These are phyloP conservation scores for Willisornis vidua DNA, from an alignment of 2,113 vertebrate genomes.

Conservation along the genomic window DNA sequence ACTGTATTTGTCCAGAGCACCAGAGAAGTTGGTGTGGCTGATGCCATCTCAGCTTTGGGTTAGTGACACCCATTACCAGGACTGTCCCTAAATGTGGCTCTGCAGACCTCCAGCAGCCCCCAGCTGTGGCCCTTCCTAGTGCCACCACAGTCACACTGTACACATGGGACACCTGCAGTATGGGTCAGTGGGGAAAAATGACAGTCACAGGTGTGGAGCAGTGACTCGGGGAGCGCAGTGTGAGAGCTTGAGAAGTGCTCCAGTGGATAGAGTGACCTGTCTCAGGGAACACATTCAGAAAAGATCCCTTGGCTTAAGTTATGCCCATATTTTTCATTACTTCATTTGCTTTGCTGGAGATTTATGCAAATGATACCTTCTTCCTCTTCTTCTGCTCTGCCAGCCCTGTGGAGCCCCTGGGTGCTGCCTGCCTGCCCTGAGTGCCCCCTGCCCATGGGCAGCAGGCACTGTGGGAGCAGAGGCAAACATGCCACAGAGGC, in stretches of 20 bases:
- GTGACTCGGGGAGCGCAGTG: not conserved
- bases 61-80: fast-evolving
- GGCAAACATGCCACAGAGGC: fast-evolving
- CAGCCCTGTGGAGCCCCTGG: not conserved
- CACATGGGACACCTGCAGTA: fast-evolving
- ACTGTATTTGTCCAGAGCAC: fast-evolving
- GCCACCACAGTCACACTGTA: fast-evolving
- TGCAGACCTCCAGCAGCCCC: not conserved
- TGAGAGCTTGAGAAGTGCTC: not conserved
- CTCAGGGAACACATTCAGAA: not conserved
- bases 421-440: not conserved
- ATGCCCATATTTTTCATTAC: not conserved
- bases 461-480: not conserved
- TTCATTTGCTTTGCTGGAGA: not conserved
- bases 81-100: not conserved
- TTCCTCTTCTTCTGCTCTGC: not conserved
- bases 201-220: fast-evolving
- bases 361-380: not conserved
- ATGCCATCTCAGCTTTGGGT: fast-evolving
- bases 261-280: not conserved
- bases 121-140: not conserved
- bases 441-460: fast-evolving
- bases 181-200: not conserved
- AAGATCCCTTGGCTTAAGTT: not conserved
- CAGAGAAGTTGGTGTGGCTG: not conserved